Evolutionary conservation across 2,888 invertebrate species (phyloP).

Genomic region (Euplagia quadripunctaria): DNA sequence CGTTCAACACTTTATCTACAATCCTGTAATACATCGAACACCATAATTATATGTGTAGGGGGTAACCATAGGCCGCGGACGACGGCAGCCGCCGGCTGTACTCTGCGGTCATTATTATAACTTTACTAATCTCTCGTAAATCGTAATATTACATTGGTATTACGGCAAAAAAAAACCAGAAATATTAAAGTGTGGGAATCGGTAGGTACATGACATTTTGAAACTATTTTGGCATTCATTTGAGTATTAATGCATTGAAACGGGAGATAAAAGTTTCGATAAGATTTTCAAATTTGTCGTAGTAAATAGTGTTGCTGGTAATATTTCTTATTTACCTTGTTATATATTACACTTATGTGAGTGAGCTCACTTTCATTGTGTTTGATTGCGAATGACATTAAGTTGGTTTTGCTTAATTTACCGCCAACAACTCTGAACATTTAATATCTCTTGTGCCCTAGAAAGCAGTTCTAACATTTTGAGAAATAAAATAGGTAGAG

Average conservation of each 20-base stretch:
- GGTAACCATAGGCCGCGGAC: conserved; percentile 52
- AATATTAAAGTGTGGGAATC: conserved; percentile 5
- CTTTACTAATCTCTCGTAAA: conserved; percentile 53
- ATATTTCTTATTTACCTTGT: not conserved
- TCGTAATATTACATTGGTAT: conserved; percentile 31
- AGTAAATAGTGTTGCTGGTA: not conserved
- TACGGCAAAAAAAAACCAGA: conserved; percentile 4
- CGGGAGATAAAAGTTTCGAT: not conserved
- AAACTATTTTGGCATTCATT: not conserved
- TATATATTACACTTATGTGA: not conserved
- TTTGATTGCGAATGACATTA: not conserved
- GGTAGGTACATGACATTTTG: not conserved
- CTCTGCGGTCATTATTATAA: conserved; percentile 56
- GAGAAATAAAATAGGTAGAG: not conserved
- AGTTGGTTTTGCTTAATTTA: not conserved
- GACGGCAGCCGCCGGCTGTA: conserved; percentile 32
- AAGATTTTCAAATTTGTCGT: too few relatives aligned
- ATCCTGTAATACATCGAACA: not conserved
- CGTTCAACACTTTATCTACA: not conserved
- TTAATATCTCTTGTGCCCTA: not conserved
- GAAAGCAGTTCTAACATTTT: not conserved
- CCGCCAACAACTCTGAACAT: not conserved
- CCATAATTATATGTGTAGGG: conserved; percentile 69
- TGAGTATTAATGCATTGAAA: not conserved
- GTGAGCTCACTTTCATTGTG: not conserved